Conservation (phyloP, 2,888 invertebrate species). For the Craniophora ligustri region DNA sequence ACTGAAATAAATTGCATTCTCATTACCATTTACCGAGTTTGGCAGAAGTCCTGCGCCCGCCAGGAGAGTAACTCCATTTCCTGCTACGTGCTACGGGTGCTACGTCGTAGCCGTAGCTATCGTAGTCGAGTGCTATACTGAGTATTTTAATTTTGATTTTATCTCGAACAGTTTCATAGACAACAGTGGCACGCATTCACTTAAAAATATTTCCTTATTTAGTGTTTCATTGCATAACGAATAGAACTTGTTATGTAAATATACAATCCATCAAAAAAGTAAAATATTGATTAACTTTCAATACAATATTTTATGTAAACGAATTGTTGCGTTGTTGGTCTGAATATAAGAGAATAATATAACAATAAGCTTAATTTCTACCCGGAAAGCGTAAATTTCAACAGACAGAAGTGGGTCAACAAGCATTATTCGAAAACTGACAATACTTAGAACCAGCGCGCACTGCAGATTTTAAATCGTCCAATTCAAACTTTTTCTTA, state of each 20-base stretch:
- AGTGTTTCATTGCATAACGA: not conserved
- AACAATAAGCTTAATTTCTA: constrained; percentile 44
- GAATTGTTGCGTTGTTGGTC: constrained; percentile 20
- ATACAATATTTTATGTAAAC: constrained; percentile 9
- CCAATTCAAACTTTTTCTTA: constrained; percentile 44
- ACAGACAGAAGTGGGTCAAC: constrained; percentile 46
- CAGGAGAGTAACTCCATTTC: constrained; percentile 81
- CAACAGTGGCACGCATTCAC: constrained; percentile 16
- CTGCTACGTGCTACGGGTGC: constrained; percentile 81
- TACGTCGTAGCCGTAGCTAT: constrained; percentile 72
- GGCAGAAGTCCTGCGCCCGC: constrained; percentile 76
- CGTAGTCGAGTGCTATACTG: constrained; percentile 73
- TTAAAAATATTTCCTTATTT: no score
- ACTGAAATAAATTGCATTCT: constrained; percentile 76
- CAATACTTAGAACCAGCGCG: constrained; percentile 46
- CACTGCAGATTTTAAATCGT: constrained; percentile 48
- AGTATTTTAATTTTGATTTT: constrained; percentile 70
- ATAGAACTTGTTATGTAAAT: no score
- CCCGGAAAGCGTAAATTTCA: constrained; percentile 43
- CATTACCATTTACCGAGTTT: constrained; percentile 81
- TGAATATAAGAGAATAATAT: constrained; percentile 45
- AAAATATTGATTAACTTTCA: no score
- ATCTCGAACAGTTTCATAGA: constrained; percentile 57
- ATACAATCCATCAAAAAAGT: no score
- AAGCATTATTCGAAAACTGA: constrained; percentile 47